A percentile compares a stretch with the other conserved stretches of the same genome.
Conservation (phyloP, 2,888 invertebrate genomes). For the Matsumyia berberina region DNA sequence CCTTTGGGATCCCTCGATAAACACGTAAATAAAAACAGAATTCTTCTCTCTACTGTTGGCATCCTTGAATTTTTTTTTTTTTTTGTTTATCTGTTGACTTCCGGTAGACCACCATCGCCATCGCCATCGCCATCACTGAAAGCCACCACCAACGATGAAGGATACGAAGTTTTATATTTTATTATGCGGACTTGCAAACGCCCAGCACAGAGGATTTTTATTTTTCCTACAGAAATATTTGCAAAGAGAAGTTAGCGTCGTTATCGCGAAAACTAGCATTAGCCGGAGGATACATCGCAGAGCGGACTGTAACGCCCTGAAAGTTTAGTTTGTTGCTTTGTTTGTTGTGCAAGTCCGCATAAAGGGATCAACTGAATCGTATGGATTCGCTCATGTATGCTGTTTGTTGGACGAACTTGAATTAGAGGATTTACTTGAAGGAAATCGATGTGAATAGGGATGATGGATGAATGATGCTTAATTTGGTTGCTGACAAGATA, state of each 20-base stretch:
- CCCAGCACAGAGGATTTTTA: constrained; percentile 13
- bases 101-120: constrained; percentile 32
- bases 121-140: neutral
- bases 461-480: too few relatives aligned
- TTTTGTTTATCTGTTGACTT: constrained; percentile 40
- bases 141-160: constrained; percentile 7
- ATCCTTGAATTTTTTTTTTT: constrained; percentile 43
- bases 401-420: too few relatives aligned
- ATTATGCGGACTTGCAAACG: constrained; percentile 40
- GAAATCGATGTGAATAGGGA: too few relatives aligned
- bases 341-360: too few relatives aligned
- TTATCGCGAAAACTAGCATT: constrained; percentile 20
- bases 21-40: neutral
- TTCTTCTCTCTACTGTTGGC: neutral
- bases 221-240: constrained; percentile 34
- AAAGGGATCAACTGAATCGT: too few relatives aligned
- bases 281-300: constrained; percentile 18
- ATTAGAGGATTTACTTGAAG: too few relatives aligned
- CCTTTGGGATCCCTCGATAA: constrained; percentile 1
- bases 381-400: too few relatives aligned
- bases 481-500: too few relatives aligned
- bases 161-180: constrained; percentile 22
- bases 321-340: neutral
- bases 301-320: neutral
- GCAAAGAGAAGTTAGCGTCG: constrained; percentile 26